phyloP scores from a whole-genome alignment of 2,113 vertebrate genomes.

The Abramis brama region DNA sequence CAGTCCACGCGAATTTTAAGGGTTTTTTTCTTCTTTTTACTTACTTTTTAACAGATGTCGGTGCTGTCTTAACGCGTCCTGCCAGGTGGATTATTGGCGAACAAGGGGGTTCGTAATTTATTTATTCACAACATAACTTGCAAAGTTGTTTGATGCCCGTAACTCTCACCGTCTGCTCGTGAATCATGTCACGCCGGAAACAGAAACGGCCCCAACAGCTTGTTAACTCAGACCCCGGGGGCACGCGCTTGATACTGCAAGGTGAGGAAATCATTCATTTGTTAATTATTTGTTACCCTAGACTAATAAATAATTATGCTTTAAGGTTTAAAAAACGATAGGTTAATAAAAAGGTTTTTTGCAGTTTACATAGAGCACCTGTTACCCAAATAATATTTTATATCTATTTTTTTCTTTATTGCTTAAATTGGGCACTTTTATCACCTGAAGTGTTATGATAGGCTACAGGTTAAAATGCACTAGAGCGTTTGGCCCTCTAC shows the following conservation, averaged over 20 bases:
- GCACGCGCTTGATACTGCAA: conserved; percentile 71
- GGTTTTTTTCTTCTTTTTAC: background rate
- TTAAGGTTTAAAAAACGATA: background rate
- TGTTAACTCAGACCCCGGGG: conserved; percentile 78
- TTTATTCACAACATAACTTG: conserved; percentile 4
- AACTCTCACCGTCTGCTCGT: conserved; percentile 69
- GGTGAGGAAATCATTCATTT: conserved; percentile 72
- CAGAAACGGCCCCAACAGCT: conserved; percentile 84
- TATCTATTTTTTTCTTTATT: background rate
- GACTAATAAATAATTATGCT: background rate
- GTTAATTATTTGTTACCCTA: conserved; percentile 19
- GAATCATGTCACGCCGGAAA: conserved; percentile 85
- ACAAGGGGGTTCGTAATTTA: background rate
- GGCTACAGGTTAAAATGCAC: conserved; percentile 26
- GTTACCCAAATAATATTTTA: background rate
- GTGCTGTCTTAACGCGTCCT: conserved; percentile 3
- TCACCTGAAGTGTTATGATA: background rate
- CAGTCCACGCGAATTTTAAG: conserved; percentile 55
- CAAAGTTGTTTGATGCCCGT: conserved; percentile 67
- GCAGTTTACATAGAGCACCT: background rate
- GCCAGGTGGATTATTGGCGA: conserved; percentile 39
- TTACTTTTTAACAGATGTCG: background rate
- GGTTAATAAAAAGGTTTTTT: background rate
- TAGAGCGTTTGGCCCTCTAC: conserved; percentile 18
- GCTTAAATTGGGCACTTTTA: background rate